Percentiles rank a stretch among this genome's conserved stretches.
These are phyloP conservation scores for Potamarius usumacintae DNA, from an alignment of 2,113 vertebrate genomes.

Conservation along the genomic window DNA sequence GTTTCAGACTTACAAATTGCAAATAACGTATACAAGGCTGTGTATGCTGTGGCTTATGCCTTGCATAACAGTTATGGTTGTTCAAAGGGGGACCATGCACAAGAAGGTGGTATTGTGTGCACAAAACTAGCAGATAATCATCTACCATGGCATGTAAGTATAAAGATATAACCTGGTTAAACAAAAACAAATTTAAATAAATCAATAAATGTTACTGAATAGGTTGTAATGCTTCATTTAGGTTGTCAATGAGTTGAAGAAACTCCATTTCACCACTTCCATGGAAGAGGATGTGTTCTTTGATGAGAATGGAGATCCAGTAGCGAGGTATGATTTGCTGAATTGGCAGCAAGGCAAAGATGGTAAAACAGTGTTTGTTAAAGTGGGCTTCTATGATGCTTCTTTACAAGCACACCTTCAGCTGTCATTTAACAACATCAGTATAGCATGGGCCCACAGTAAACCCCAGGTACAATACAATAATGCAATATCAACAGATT, in stretches of 20 bases:
- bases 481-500: background rate
- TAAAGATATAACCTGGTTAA: background rate
- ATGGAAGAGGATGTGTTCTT: slow-evolving; percentile 54
- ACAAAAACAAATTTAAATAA: background rate
- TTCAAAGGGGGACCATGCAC: slow-evolving; percentile 10
- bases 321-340: slow-evolving; percentile 59
- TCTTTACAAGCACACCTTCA: slow-evolving; percentile 51
- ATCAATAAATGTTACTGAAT: background rate
- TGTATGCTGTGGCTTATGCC: slow-evolving; percentile 60
- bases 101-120: slow-evolving; percentile 27
- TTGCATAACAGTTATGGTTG: slow-evolving; percentile 51
- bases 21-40: slow-evolving; percentile 63
- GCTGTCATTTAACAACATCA: slow-evolving; percentile 54
- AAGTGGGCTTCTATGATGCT: slow-evolving; percentile 59
- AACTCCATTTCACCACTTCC: slow-evolving; percentile 48
- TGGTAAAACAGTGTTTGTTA: slow-evolving; percentile 52
- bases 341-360: slow-evolving; percentile 58
- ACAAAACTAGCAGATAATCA: slow-evolving; percentile 17
- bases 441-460: slow-evolving; percentile 52
- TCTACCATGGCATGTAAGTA: slow-evolving; percentile 57
- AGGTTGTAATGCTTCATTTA: slow-evolving; percentile 12
- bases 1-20: slow-evolving; percentile 59
- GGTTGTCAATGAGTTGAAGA: slow-evolving; percentile 53
- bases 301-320: slow-evolving; percentile 61
- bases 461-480: slow-evolving; percentile 29